Percentiles rank a stretch among this genome's conserved stretches.
phyloP scores from a whole-genome alignment of 2,888 invertebrate genomes.

The Petrolisthes manimaculis region DNA sequence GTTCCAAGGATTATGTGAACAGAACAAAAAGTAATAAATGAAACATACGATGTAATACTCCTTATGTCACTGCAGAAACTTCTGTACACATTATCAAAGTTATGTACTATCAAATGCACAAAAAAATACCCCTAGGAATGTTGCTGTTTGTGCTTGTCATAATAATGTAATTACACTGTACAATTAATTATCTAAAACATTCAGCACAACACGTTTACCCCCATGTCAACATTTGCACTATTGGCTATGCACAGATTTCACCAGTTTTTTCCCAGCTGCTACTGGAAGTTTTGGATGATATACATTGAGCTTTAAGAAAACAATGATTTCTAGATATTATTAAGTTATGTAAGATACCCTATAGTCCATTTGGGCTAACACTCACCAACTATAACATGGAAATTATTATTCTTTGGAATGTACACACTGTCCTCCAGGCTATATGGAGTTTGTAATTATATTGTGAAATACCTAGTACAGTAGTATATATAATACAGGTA shows the following conservation, averaged over 20 bases:
- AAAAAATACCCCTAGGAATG: constrained; percentile 62
- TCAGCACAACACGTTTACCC: constrained; percentile 56
- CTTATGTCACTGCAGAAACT: constrained; percentile 46
- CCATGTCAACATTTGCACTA: constrained; percentile 46
- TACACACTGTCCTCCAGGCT: constrained; percentile 55
- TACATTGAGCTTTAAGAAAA: constrained; percentile 61
- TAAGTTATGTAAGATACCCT: constrained; percentile 58
- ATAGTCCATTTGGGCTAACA: constrained; percentile 63
- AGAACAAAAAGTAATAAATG: constrained; percentile 39
- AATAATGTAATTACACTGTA: constrained; percentile 58
- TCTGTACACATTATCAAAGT: constrained; percentile 57
- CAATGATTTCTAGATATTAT: constrained; percentile 60
- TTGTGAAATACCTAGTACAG: constrained; percentile 40
- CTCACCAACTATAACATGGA: constrained; percentile 58
- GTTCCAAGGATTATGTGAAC: constrained; percentile 52
- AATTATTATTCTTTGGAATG: constrained; percentile 61
- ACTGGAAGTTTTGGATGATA: constrained; percentile 57
- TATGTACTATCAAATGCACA: constrained; percentile 52
- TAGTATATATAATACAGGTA: constrained; percentile 38
- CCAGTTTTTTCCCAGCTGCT: constrained; percentile 45
- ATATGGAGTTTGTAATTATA: constrained; percentile 39
- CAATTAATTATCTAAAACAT: constrained; percentile 57
- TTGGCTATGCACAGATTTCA: constrained; percentile 53
- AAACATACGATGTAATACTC: constrained; percentile 25
- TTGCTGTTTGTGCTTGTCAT: constrained; percentile 58